Base-by-base conservation (phyloP, 2,797 vertebrate species). In the Mycteria americana region DNA sequence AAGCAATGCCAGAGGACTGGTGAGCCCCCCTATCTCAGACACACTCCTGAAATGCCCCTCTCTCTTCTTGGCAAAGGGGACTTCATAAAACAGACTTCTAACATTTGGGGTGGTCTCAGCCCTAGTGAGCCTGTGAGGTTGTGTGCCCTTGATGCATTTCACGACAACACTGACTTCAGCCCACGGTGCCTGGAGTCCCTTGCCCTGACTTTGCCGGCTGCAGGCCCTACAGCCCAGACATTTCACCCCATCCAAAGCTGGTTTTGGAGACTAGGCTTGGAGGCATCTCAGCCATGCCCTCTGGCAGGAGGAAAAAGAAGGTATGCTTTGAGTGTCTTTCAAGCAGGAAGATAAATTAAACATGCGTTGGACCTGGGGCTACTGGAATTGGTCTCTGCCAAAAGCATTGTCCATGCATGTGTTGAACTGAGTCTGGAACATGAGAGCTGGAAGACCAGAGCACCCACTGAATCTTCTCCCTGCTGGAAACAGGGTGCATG, bases 1-100 rank as follows among this genome's bases (percentile, higher is more conserved):
- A 46, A 45, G 50, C 5, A 19, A n/a, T 23, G 9, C 13, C 75
- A n/a, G 43, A 67, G 53, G 30, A 16, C 10, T 0, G 0, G 35
- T n/a, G 45, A 75, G 88, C 27, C 7, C 18, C 19, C 3, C 21
- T 22, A 9, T 24, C 24, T 41, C 77, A 69, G 67, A 70, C 48
- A 57, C 78, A 15, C 24, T 59, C 68, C 46, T 37, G 51, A 41
- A 60, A 62, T 4, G 7, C 3, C 22, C 30, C 9, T 30, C 27
- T 76, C 15, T 64, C 65, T 51, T 57, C 62, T 70, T 0, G 0
- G 50, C 30, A 41, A 69, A 60, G 7, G 33, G 11, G 10, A 24
- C 16, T 25, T 69, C 35, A 39, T 8, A 59, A 56, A 79, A 2
- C 37, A 57, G 27, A 23, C 22, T 24, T n/a, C 18, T 53, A 48